Evolutionary conservation across 2,797 vertebrate species (phyloP).

Genomic region (Mormyrops boulengeri): DNA sequence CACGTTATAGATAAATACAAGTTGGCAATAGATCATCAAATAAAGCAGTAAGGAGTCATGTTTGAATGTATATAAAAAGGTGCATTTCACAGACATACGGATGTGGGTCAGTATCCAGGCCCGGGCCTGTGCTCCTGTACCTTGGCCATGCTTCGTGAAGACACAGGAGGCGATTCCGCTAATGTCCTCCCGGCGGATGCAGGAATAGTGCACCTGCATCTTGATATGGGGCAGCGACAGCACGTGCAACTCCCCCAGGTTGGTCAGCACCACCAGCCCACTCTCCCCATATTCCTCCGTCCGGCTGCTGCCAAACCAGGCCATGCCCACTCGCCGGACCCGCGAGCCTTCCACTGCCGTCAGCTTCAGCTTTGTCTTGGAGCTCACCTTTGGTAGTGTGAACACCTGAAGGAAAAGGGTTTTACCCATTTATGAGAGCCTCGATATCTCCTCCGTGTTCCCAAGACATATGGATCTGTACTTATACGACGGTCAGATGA

Average conservation of each 20-base stretch:
- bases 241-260: slow-evolving; percentile 89
- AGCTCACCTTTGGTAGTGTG: slow-evolving; percentile 86
- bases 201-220: slow-evolving; percentile 86
- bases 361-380: slow-evolving; percentile 91
- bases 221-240: slow-evolving; percentile 84
- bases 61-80: background rate
- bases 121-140: slow-evolving; percentile 39
- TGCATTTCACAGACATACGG: background rate
- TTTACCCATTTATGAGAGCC: background rate
- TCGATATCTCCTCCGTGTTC: background rate
- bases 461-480: background rate
- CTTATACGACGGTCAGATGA: background rate
- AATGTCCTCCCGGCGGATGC: slow-evolving; percentile 90
- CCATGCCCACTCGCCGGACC: slow-evolving; percentile 79
- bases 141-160: slow-evolving; percentile 90
- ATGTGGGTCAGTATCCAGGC: background rate
- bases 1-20: background rate
- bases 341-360: slow-evolving; percentile 89
- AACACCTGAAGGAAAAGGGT: slow-evolving; percentile 70
- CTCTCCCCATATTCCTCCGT: slow-evolving; percentile 82
- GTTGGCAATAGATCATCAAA: background rate
- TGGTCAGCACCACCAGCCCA: slow-evolving; percentile 81
- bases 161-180: slow-evolving; percentile 96
- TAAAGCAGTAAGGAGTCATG: background rate
- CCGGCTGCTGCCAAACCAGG: slow-evolving; percentile 83